Evolutionary conservation across 2,888 invertebrate genomes (phyloP), one percentile per base, ranked within the genome.

Genomic region (Ectemnius lituratus): DNA sequence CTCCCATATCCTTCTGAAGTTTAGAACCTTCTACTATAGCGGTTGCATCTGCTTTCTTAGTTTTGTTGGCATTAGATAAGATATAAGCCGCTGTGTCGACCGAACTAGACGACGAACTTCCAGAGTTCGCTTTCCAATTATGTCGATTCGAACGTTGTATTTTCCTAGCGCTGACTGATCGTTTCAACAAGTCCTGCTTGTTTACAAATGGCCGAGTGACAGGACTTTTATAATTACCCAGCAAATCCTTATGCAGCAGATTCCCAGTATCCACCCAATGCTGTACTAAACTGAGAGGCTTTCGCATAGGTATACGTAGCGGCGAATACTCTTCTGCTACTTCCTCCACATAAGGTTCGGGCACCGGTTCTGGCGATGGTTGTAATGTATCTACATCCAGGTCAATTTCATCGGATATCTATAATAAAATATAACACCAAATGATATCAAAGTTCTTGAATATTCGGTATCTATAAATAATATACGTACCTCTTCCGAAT

Each of bases 31-130:
- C 78, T 37, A 85, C 47, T 62, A 86, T 86, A 16, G 82, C 85
- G 47, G 81, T 69, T 5, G 80, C 77, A 20, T 85, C 79, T 8
- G 73, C 66, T 73, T 86, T 87, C 18, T 83, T 85, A 14, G 87
- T 88, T 0, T 80, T 67, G 67, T 88, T 88, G 4, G 78, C 75
- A 62, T 88, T 88, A 3, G 88, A 85, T 57, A 84, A 75, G 49
- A 90, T 88, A 59, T 90, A 89, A 20, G 76, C 84, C 1, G 84
- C 84, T 13, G 90, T 89, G 58, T 90, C 85, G 2, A 90, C 85
- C 37, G 89, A 88, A 63, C 84, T 88, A 18, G 60, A 70, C 4
- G 82, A 84, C 11, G 70, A 81, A 13, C 65, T 69, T n/a, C 14
- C 61, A 47, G n/a, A 52, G n/a, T 18, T 20, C 49, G 6, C 11